Percentiles rank a stretch among this genome's conserved stretches.
Evolutionary conservation across 2,888 invertebrate species (phyloP).

Genomic region (Erebia epiphron): DNA sequence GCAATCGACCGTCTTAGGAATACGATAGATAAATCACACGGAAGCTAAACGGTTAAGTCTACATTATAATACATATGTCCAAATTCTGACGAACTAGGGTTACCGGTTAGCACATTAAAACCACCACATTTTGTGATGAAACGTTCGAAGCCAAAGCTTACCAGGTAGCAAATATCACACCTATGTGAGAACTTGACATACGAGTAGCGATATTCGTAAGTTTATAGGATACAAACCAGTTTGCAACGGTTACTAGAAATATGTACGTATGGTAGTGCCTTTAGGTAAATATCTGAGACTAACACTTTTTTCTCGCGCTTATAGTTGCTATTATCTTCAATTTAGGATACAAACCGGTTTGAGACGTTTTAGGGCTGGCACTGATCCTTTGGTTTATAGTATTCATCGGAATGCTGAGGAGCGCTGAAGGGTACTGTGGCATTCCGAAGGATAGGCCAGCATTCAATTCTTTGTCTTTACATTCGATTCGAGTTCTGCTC

Average conservation of each 20-base stretch:
- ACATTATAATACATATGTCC: neutral
- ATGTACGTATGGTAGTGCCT: too few relatives aligned
- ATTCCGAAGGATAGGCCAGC: too few relatives aligned
- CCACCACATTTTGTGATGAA: neutral
- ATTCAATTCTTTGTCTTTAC: too few relatives aligned
- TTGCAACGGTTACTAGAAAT: neutral
- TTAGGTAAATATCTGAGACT: neutral
- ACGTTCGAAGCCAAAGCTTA: neutral
- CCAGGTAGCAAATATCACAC: constrained; percentile 11
- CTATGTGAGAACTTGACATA: neutral
- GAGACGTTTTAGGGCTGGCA: too few relatives aligned
- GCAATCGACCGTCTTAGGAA: too few relatives aligned
- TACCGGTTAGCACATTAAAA: neutral
- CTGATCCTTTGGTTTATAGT: too few relatives aligned
- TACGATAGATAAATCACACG: too few relatives aligned
- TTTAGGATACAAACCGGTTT: constrained; percentile 1
- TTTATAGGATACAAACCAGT: neutral
- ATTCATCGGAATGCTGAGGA: too few relatives aligned
- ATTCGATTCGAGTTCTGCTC: too few relatives aligned
- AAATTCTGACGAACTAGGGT: neutral
- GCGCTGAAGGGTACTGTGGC: too few relatives aligned
- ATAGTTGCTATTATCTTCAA: neutral
- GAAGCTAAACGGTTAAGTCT: too few relatives aligned
- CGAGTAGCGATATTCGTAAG: constrained; percentile 2
- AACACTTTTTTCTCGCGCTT: neutral